A percentile compares a stretch with the other conserved stretches of the same genome.
These are phyloP conservation scores for Dreissena rostriformis DNA, from an alignment of 1,140 invertebrate genomes.

Conservation along the genomic window DNA sequence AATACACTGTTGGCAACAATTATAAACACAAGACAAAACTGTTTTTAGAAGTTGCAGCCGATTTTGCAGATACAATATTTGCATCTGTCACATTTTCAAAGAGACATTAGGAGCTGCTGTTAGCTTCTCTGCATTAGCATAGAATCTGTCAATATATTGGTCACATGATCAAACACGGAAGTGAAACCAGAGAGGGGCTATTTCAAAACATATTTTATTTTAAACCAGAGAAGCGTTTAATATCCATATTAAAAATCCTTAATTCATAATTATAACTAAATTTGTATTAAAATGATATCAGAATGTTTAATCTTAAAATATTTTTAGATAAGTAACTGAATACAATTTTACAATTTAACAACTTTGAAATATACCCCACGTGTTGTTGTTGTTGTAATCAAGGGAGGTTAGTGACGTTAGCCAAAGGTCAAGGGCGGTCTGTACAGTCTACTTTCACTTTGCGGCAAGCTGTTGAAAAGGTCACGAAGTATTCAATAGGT, in stretches of 20 bases:
- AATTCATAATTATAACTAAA: too few species aligned
- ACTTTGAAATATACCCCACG: too few species aligned
- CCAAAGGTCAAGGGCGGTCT: constrained; percentile 4
- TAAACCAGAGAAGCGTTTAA: too few species aligned
- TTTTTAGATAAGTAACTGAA: too few species aligned
- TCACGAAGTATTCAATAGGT: too few species aligned
- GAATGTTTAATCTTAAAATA: too few species aligned
- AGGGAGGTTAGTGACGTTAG: constrained; percentile 14
- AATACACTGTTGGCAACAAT: background rate
- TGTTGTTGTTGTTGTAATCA: background rate
- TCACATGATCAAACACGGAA: constrained; percentile 61
- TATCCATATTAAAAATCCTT: too few species aligned
- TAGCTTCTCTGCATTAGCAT: constrained; percentile 38
- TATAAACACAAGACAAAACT: background rate
- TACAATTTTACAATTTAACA: too few species aligned
- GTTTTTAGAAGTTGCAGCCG: background rate
- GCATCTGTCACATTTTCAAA: constrained; percentile 37
- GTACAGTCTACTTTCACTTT: too few species aligned
- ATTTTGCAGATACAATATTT: background rate
- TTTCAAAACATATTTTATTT: background rate
- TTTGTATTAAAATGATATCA: too few species aligned
- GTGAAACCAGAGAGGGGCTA: constrained; percentile 28
- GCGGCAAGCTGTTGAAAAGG: too few species aligned
- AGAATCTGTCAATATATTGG: constrained; percentile 53
- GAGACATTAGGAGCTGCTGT: constrained; percentile 23